phyloP scores from a whole-genome alignment of 2,797 vertebrate genomes.

The Microctenopoma steveboyesi region DNA sequence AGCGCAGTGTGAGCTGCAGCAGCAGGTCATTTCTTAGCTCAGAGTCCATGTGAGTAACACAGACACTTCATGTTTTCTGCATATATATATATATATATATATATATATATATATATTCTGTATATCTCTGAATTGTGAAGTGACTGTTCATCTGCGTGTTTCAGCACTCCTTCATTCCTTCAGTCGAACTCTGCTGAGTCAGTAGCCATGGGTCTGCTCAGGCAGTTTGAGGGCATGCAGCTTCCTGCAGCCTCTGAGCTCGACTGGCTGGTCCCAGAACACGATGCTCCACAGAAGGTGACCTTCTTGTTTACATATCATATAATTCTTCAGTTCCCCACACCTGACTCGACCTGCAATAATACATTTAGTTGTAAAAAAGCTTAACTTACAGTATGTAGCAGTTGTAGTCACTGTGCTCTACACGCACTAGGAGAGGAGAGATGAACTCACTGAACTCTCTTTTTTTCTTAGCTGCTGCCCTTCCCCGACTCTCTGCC shows the following conservation, averaged over 20 bases:
- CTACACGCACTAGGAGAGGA: background rate
- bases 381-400: background rate
- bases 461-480: constrained; percentile 84
- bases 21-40: constrained; percentile 87
- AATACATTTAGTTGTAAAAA: background rate
- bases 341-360: background rate
- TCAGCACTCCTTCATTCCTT: constrained; percentile 88
- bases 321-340: background rate
- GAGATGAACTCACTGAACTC: background rate
- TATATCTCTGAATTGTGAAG: no score
- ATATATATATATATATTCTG: no score
- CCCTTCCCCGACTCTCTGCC: constrained; percentile 96
- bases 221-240: constrained; percentile 98
- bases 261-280: constrained; percentile 97
- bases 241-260: constrained; percentile 96
- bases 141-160: background rate
- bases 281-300: constrained; percentile 97
- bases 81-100: background rate
- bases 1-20: constrained; percentile 81
- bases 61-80: background rate
- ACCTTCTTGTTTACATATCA: background rate
- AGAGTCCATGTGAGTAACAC: constrained; percentile 86
- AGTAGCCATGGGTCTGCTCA: constrained; percentile 96
- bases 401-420: background rate
- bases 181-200: constrained; percentile 97